These are phyloP conservation scores for Scarus forsteni DNA, from an alignment of 2,797 vertebrate species.

Conservation along the genomic window DNA sequence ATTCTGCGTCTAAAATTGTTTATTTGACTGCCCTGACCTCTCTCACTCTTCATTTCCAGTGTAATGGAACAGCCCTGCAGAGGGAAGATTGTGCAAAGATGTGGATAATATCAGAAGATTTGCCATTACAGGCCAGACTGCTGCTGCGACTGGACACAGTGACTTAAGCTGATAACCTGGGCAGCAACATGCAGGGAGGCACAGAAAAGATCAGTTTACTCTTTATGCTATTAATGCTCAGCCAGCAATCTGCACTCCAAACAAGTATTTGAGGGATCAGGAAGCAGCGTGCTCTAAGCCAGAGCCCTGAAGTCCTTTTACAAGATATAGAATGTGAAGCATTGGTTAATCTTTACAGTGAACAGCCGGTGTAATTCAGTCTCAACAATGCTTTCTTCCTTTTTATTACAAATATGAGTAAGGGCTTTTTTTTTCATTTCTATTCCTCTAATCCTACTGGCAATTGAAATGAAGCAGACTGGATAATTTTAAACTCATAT, in stretches of 20 bases:
- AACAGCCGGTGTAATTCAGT: no score
- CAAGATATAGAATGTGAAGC: conserved; percentile 5
- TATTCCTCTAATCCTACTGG: no score
- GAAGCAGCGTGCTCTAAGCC: conserved; percentile 17
- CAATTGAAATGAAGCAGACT: no score
- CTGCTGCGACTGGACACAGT: conserved; percentile 21
- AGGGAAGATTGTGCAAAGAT: conserved; percentile 44
- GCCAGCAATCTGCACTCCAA: conserved; percentile 22
- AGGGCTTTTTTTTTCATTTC: no score
- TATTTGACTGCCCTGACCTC: conserved; percentile 64
- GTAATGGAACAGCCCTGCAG: conserved; percentile 51
- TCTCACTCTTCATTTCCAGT: conserved; percentile 62
- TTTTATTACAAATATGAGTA: no score
- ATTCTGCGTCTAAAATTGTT: conserved; percentile 67
- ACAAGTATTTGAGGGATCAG: conserved; percentile 29
- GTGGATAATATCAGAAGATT: conserved; percentile 60
- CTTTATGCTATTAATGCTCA: conserved; percentile 62
- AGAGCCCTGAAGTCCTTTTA: conserved; percentile 28
- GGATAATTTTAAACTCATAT: no score
- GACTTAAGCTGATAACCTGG: conserved; percentile 45
- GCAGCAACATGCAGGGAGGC: conserved; percentile 10
- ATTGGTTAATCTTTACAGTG: conserved; percentile 9
- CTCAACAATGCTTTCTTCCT: no score
- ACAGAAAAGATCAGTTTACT: conserved; percentile 59
- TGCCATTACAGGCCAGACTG: conserved; percentile 26